These are phyloP conservation scores for Maniola hyperantus DNA, from an alignment of 2,888 invertebrate genomes.

Conservation along the genomic window DNA sequence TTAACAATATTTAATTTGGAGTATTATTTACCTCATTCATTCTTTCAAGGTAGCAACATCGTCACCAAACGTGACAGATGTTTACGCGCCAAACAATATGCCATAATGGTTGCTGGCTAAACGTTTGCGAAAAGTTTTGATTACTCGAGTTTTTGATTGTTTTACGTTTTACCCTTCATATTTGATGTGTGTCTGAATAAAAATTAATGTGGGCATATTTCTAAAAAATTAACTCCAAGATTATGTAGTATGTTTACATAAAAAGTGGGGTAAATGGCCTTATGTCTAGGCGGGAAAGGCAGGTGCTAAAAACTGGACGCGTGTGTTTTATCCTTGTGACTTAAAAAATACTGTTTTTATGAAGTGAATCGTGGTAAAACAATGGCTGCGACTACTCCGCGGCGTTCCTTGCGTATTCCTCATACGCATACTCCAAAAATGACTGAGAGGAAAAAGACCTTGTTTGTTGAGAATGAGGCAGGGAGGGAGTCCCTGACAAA, in stretches of 20 bases:
- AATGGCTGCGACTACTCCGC: slow-evolving; percentile 72
- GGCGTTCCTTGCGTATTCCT: slow-evolving; percentile 65
- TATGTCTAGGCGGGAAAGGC: slow-evolving; percentile 38
- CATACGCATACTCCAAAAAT: slow-evolving; percentile 81
- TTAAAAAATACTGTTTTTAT: slow-evolving; percentile 31
- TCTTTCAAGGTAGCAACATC: slow-evolving; percentile 36
- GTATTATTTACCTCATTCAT: too few relatives aligned
- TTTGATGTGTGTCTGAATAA: background rate
- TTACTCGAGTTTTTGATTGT: background rate
- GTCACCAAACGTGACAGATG: slow-evolving; percentile 65
- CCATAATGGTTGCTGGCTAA: slow-evolving; percentile 63
- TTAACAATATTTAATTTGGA: too few relatives aligned
- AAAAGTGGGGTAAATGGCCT: slow-evolving; percentile 7
- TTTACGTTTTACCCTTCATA: background rate
- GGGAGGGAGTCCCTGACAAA: slow-evolving; percentile 67
- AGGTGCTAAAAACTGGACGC: slow-evolving; percentile 41
- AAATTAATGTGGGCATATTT: background rate
- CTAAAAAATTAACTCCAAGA: background rate
- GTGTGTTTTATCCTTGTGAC: slow-evolving; percentile 45
- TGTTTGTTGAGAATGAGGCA: slow-evolving; percentile 68
- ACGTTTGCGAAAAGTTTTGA: slow-evolving; percentile 51
- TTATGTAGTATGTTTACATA: background rate
- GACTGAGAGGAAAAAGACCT: slow-evolving; percentile 84
- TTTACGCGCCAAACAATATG: slow-evolving; percentile 78
- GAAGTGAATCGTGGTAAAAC: slow-evolving; percentile 40